Percentiles rank a stretch among this genome's conserved stretches.
Evolutionary conservation across 2,113 vertebrate genomes (phyloP).

Genomic region (Pelobates fuscus): DNA sequence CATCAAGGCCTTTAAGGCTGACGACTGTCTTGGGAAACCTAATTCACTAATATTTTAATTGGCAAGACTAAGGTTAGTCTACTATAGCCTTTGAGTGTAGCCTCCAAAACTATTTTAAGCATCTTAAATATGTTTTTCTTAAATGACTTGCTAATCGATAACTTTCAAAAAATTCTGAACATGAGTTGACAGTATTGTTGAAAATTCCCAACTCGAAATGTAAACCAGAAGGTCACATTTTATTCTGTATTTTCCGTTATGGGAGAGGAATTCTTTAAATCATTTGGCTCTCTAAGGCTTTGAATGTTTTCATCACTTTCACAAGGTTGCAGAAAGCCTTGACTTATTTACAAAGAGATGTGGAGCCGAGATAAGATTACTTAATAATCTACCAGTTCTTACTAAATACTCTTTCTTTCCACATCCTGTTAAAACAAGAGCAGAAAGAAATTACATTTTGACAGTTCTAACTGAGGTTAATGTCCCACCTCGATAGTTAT

Average conservation of each 20-base stretch:
- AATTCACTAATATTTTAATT: too few species aligned
- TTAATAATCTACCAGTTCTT: conserved; percentile 68
- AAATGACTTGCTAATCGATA: neutral
- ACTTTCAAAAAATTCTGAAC: neutral
- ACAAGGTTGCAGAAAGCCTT: conserved; percentile 74
- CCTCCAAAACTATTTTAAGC: neutral
- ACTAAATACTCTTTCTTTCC: conserved; percentile 61
- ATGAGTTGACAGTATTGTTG: too few species aligned
- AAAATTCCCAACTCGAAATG: neutral
- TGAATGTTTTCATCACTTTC: conserved; percentile 70
- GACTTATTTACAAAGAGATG: conserved; percentile 80
- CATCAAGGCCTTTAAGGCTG: too few species aligned
- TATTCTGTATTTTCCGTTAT: neutral
- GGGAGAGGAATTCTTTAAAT: conserved; percentile 63
- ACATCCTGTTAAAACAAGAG: conserved; percentile 40
- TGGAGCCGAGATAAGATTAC: conserved; percentile 64
- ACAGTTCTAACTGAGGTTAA: neutral
- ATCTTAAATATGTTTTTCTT: neutral
- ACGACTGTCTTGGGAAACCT: too few species aligned
- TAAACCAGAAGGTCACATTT: neutral
- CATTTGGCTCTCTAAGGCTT: conserved; percentile 71
- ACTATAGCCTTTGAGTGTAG: neutral
- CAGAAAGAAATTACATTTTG: neutral
- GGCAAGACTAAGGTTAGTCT: too few species aligned
- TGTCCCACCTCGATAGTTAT: too few species aligned